Conservation (phyloP, 1,140 invertebrate genomes). For the Drosophila hydei region DNA sequence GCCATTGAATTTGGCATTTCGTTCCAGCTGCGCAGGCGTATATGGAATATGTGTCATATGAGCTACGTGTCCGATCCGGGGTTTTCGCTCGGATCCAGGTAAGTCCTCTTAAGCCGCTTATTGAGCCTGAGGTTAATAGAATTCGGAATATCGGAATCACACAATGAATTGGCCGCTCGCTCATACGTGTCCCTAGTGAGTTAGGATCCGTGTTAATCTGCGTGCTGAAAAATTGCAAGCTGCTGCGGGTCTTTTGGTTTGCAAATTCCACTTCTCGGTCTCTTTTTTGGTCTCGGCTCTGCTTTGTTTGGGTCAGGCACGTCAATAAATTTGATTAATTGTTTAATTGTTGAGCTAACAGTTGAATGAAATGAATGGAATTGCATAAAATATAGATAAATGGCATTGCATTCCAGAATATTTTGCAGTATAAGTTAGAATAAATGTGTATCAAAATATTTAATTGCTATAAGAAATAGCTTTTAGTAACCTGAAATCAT, state of each 20-base stretch:
- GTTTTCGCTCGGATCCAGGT: slow-evolving; percentile 56
- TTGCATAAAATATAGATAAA: slow-evolving; percentile 47
- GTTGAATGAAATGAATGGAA: slow-evolving; percentile 14
- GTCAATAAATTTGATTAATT: slow-evolving; percentile 81
- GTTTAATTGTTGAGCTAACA: slow-evolving; percentile 60
- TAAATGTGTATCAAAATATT: too few species aligned
- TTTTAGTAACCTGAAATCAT: too few species aligned
- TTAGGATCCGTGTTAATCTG: slow-evolving; percentile 67
- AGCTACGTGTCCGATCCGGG: slow-evolving; percentile 56
- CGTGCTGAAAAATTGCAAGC: slow-evolving; percentile 76
- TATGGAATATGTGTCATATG: neutral
- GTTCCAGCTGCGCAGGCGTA: slow-evolving; percentile 76
- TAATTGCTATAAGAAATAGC: too few species aligned
- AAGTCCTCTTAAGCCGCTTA: slow-evolving; percentile 70
- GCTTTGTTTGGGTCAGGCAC: slow-evolving; percentile 54
- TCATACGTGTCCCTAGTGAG: slow-evolving; percentile 70
- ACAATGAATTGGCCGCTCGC: slow-evolving; percentile 56
- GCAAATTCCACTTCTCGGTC: slow-evolving; percentile 42
- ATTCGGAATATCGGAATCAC: slow-evolving; percentile 40
- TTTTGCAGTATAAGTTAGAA: neutral
- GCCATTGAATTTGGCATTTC: slow-evolving; percentile 69
- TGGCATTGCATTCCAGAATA: neutral
- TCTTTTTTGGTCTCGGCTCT: slow-evolving; percentile 10
- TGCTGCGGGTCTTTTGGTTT: slow-evolving; percentile 39
- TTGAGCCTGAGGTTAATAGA: slow-evolving; percentile 76